Evolutionary conservation across 1,140 invertebrate genomes (phyloP), one percentile per base, ranked within the genome.

Genomic region (Nixonia krombeini): DNA sequence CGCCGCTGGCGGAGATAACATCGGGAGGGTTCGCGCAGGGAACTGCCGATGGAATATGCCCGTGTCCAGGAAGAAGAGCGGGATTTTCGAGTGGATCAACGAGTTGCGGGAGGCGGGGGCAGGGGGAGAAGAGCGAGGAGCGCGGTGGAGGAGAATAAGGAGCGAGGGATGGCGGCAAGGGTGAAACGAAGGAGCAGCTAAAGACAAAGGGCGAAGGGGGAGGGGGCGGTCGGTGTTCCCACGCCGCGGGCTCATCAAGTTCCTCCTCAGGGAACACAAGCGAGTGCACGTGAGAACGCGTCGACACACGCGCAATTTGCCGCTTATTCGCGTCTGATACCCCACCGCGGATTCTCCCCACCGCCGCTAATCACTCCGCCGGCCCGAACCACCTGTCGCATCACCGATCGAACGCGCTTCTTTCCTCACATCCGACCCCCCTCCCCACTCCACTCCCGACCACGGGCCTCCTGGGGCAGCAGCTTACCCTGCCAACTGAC

Each of bases 211-310:
- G 37, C 47, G 64, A 66, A 49, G 64, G 21, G 64, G 21, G 64
- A 66, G 50, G 52, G 61, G 64, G 65, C 55, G 55, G 70, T 67
- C 69, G 50, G 46, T 42, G 69, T 79, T 77, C 75, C 74, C 76
- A 79, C 74, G 72, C 57, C 63, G 70, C 52, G 57, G 52, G 49
- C 68, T 70, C 66, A 51, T 74, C 68, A 65, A 75, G 65, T 58
- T 72, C 62, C 59, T 65, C 56, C 59, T 47, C 65, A n/a, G n/a
- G n/a, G 58, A 63, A 52, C 57, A 68, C 72, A 69, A 69, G 63
- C 66, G 72, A 74, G 53, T 64, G 50, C 59, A 64, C 66, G 63
- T 71, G 69, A 70, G 58, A 70, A 72, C 67, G 70, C 64, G 69
- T 67, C 61, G 67, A 75, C 72, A 63, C 65, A 68, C 52, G 23